Evolutionary conservation across 2,113 vertebrate genomes (phyloP).

Genomic region (Siniperca knerii): DNA sequence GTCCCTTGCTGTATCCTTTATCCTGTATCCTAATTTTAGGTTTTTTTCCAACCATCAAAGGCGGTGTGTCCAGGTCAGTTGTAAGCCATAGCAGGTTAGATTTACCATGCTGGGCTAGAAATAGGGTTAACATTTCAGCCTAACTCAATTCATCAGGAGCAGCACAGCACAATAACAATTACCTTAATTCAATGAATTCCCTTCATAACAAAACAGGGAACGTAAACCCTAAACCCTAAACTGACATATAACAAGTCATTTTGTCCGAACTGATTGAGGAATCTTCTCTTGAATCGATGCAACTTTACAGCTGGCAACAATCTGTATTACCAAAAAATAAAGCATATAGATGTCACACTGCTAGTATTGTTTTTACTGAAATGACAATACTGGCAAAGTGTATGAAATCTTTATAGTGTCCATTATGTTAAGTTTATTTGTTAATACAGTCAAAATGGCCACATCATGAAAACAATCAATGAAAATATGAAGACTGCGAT

Average conservation of each 20-base stretch:
- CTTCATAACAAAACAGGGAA: neutral
- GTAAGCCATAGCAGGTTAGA: neutral
- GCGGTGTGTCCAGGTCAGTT: neutral
- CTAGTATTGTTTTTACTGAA: neutral
- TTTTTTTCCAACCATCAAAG: neutral
- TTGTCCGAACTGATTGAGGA: neutral
- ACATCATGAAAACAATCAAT: neutral
- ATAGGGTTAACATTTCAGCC: neutral
- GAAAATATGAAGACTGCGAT: neutral
- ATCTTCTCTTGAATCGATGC: neutral
- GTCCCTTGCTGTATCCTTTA: neutral
- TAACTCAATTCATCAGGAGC: conserved; percentile 6
- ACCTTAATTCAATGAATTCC: neutral
- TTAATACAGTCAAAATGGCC: neutral
- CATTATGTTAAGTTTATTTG: neutral
- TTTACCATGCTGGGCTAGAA: neutral
- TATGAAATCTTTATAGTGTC: neutral
- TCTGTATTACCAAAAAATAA: neutral
- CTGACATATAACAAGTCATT: neutral
- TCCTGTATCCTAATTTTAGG: too few relatives aligned
- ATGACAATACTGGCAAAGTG: neutral
- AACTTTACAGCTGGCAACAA: neutral
- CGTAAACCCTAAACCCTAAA: neutral
- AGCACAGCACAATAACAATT: neutral
- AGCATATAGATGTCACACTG: neutral